Conservation (phyloP, 2,888 invertebrate genomes). For the Trisateles emortualis region DNA sequence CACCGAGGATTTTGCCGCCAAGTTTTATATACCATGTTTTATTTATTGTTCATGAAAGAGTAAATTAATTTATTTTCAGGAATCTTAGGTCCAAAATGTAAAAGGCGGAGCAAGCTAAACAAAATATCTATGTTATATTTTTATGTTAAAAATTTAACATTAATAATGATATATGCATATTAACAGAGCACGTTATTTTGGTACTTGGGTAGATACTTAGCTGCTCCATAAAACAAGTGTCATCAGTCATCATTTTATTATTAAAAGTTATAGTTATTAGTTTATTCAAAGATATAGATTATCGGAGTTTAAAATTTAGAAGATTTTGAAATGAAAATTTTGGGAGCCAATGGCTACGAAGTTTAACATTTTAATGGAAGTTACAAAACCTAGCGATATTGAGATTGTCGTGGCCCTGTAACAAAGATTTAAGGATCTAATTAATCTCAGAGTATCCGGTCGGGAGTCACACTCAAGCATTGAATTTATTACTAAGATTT, state of each 20-base stretch:
- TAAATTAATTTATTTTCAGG: background rate
- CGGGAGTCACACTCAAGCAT: slow-evolving; percentile 43
- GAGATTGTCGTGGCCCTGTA: slow-evolving; percentile 59
- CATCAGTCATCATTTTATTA: too few relatives aligned
- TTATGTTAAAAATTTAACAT: too few relatives aligned
- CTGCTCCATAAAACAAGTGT: too few relatives aligned
- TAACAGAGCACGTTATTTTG: too few relatives aligned
- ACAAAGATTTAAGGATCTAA: slow-evolving; percentile 62
- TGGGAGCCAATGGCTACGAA: too few relatives aligned
- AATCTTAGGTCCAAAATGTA: background rate
- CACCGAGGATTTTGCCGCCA: slow-evolving; percentile 29
- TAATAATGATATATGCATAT: too few relatives aligned
- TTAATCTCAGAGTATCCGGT: slow-evolving; percentile 60
- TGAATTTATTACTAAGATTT: slow-evolving; percentile 45
- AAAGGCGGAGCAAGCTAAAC: background rate
- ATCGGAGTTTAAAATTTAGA: slow-evolving; percentile 1
- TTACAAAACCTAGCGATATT: slow-evolving; percentile 51
- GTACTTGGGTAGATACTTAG: too few relatives aligned
- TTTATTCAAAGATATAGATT: too few relatives aligned
- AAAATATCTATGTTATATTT: too few relatives aligned
- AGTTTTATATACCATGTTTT: slow-evolving; percentile 15
- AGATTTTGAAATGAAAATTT: slow-evolving; percentile 5
- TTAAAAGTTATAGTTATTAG: background rate
- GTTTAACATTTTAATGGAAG: slow-evolving; percentile 56
- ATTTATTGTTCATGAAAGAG: slow-evolving; percentile 6